Evolutionary conservation across 1,140 invertebrate genomes (phyloP), one percentile per base, ranked within the genome.

Genomic region (Brachystomella parvula): DNA sequence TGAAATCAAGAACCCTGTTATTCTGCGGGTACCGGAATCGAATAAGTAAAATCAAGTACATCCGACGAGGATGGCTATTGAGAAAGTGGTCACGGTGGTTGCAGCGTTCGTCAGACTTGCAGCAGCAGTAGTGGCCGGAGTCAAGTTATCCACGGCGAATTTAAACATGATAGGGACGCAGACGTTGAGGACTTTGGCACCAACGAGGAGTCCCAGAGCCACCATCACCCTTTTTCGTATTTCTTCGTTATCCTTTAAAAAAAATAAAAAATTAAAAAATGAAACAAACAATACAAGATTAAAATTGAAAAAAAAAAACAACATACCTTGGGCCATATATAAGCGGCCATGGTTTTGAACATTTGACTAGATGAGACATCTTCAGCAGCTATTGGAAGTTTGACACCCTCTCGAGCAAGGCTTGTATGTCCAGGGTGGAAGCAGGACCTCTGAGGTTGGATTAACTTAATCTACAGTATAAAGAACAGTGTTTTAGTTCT

Each of bases 151-250:
- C 57, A 99, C 83, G 1, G 87, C 87, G 78, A 94, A 88, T 79
- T 98, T 98, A 76, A 99, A 96, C 59, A 98, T 80, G 80, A 98
- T 98, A n/a, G 96, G 96, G 3, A 99, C 95, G 69, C 84, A 81
- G 2, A 98, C 92, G 76, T 95, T 98, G 68, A 96, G 76, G 30
- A 94, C 75, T 81, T 96, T 93, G 29, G 91, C 89, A 44, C 87
- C 85, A 57, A 89, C 82, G 31, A 94, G 78, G 53, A 94, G 80
- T 47, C 85, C 83, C 28, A 98, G 71, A 12, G 96, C 92, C 35
- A 93, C 74, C 74, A 90, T 83, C 19, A 99, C 96, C 68, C 94
- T 83, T 58, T 85, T 83, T 73, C 85, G 83, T 64, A 96, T 89
- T 68, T 83, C 81, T 67, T 82, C 77, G 76, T 95, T 88, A 77